A percentile compares a stretch with the other conserved stretches of the same genome.
phyloP scores from a whole-genome alignment of 1,140 invertebrate species.

The Caligus rogercresseyi region DNA sequence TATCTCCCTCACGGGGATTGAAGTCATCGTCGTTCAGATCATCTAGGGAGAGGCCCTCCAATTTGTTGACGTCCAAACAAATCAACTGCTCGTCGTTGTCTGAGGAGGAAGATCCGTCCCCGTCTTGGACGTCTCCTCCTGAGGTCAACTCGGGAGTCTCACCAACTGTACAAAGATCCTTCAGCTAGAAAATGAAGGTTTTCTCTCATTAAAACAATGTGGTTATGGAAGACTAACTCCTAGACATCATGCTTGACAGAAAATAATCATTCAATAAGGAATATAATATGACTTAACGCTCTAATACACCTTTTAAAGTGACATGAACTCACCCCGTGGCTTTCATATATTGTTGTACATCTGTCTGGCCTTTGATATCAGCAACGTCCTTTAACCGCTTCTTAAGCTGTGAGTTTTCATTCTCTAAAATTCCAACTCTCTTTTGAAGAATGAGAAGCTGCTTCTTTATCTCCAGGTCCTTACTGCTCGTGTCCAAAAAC shows the following conservation, averaged over 20 bases:
- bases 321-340: slow-evolving; percentile 22
- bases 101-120: slow-evolving; percentile 8
- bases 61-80: slow-evolving; percentile 1
- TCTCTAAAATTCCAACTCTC: slow-evolving; percentile 47
- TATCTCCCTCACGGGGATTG: slow-evolving; percentile 9
- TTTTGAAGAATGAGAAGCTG: slow-evolving; percentile 51
- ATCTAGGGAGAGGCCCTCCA: slow-evolving; percentile 7
- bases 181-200: not conserved
- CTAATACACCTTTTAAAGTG: not conserved
- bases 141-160: too few species aligned
- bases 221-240: too few species aligned
- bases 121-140: not conserved
- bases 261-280: too few species aligned
- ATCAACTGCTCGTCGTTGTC: not conserved
- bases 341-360: slow-evolving; percentile 25
- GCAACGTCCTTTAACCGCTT: slow-evolving; percentile 42
- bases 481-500: slow-evolving; percentile 56
- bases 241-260: too few species aligned
- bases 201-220: too few species aligned
- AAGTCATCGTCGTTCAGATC: slow-evolving; percentile 19
- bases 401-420: slow-evolving; percentile 48
- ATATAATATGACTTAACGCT: too few species aligned
- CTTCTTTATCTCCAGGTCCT: slow-evolving; percentile 50
- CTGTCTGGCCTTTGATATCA: slow-evolving; percentile 26
- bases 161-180: not conserved